Percentiles rank a stretch among this genome's conserved stretches.
Evolutionary conservation across 2,113 vertebrate genomes (phyloP).

Genomic region (Emydocephalus ijimae): DNA sequence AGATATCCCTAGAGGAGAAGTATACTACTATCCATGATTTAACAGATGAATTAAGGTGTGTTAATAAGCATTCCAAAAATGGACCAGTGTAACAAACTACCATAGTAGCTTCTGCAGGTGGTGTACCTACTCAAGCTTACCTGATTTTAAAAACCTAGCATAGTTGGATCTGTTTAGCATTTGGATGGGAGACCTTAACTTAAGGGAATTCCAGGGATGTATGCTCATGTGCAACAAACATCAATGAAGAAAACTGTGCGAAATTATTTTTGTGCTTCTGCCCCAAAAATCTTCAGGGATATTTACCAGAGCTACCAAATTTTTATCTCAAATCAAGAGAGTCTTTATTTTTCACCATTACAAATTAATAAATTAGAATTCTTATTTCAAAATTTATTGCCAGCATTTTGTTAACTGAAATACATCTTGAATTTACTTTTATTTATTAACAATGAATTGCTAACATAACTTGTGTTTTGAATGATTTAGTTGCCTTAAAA

Average conservation of each 20-base stretch:
- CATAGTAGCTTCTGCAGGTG: not conserved
- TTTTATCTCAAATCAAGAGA: not conserved
- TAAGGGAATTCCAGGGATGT: not conserved
- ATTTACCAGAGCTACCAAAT: not conserved
- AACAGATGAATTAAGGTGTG: conserved; percentile 83
- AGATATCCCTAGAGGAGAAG: conserved; percentile 85
- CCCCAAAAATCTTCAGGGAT: not conserved
- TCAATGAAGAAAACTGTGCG: not conserved
- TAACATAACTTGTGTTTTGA: not conserved
- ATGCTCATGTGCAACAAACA: not conserved
- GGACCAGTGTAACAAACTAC: not conserved
- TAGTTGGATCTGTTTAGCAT: not conserved
- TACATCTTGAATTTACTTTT: not conserved
- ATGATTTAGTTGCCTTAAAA: not conserved
- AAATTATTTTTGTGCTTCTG: not conserved
- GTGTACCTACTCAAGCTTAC: not conserved
- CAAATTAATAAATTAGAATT: not conserved
- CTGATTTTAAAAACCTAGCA: not conserved
- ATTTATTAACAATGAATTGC: not conserved
- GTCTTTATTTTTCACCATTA: not conserved
- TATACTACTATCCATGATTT: conserved; percentile 78
- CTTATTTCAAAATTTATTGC: not conserved
- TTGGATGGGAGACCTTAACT: not conserved
- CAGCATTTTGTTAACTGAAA: not conserved
- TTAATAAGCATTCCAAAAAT: conserved; percentile 10